A percentile compares a stretch with the other conserved stretches of the same genome.
These are phyloP conservation scores for Pelmatolapia mariae DNA, from an alignment of 2,113 vertebrate genomes.

Conservation along the genomic window DNA sequence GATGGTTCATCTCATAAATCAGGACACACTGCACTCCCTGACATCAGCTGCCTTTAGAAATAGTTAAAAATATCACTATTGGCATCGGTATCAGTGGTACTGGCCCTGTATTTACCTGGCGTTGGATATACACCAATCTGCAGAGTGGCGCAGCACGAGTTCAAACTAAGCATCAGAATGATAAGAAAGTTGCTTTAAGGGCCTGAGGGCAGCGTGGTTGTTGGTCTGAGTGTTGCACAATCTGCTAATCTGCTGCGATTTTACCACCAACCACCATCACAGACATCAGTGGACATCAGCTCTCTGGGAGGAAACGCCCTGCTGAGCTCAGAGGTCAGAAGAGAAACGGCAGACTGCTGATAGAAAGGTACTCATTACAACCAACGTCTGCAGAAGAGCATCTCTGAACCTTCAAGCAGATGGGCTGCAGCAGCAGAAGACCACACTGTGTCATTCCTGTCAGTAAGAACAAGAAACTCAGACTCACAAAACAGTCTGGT, in stretches of 20 bases:
- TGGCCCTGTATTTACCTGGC: neutral
- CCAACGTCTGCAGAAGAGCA: neutral
- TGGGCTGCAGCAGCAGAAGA: neutral
- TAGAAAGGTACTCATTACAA: neutral
- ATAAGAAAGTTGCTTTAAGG: neutral
- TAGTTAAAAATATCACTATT: neutral
- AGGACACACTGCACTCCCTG: neutral
- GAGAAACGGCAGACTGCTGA: neutral
- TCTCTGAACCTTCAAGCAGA: neutral
- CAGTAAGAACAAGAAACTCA: neutral
- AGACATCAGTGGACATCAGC: neutral
- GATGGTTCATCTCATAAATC: neutral
- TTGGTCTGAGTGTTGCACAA: neutral
- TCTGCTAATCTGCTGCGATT: neutral
- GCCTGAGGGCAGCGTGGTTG: neutral
- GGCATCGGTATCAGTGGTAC: neutral
- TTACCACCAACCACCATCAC: neutral
- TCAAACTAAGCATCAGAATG: neutral
- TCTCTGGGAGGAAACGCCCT: neutral
- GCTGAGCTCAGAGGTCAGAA: neutral
- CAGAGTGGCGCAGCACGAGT: neutral
- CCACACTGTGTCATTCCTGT: neutral
- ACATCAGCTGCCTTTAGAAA: neutral
- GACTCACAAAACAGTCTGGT: neutral
- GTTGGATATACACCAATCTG: neutral